These are phyloP conservation scores for Sarcophaga bullata DNA, from an alignment of 1,140 invertebrate genomes.

Conservation along the genomic window DNA sequence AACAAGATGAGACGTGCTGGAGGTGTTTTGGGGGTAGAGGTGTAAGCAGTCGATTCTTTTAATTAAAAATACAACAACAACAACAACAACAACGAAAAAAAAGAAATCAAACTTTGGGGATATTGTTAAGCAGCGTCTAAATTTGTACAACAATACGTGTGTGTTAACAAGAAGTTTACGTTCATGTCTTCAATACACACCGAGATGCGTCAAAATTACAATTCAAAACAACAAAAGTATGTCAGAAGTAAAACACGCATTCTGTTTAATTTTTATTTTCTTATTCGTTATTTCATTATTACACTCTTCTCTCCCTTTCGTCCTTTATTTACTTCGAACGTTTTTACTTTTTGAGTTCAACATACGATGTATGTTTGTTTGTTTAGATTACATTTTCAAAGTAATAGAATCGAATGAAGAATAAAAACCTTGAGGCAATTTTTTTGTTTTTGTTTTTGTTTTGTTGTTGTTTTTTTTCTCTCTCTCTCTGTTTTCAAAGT, in stretches of 20 bases:
- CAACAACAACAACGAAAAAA: no score
- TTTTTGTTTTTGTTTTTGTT: no score
- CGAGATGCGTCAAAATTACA: background rate
- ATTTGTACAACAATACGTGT: conserved; percentile 37
- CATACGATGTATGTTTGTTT: background rate
- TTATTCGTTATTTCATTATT: no score
- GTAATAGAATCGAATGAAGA: conserved; percentile 29
- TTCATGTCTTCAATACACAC: conserved; percentile 25
- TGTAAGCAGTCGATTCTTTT: background rate
- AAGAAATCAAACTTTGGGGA: conserved; percentile 11
- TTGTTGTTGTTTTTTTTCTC: no score
- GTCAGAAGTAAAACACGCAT: background rate
- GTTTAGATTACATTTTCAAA: background rate
- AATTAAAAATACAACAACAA: conserved; percentile 31
- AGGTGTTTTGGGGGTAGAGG: no score
- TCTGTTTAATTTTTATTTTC: background rate
- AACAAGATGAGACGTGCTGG: no score
- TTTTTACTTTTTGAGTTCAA: background rate
- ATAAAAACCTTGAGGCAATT: conserved; percentile 34
- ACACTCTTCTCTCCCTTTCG: no score
- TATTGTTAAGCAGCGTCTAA: conserved; percentile 39
- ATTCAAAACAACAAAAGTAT: background rate
- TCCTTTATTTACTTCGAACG: background rate
- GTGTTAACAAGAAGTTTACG: conserved; percentile 19
- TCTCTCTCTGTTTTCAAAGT: background rate